phyloP scores from a whole-genome alignment of 2,797 vertebrate genomes.

The Neosilurus hyrtlii region DNA sequence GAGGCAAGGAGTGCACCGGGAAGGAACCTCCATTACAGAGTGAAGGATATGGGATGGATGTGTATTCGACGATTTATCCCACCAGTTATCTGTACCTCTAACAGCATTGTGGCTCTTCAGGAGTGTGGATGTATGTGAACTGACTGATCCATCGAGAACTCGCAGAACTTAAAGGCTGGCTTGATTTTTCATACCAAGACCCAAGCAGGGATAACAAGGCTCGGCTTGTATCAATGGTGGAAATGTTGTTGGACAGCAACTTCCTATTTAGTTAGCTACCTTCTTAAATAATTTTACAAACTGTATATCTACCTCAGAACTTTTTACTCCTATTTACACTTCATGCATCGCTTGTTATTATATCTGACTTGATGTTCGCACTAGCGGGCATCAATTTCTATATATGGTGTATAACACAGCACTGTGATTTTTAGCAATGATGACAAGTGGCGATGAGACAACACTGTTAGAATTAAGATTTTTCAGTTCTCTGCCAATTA shows the following conservation, averaged over 20 bases:
- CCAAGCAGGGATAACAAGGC: too few species aligned
- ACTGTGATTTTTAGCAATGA: neutral
- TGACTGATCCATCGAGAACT: neutral
- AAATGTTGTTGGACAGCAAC: neutral
- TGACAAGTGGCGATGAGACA: neutral
- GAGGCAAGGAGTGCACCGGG: constrained; percentile 53
- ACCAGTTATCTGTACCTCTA: constrained; percentile 18
- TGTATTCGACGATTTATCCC: neutral
- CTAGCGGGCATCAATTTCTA: neutral
- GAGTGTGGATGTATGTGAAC: neutral
- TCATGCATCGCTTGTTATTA: neutral
- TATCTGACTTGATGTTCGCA: neutral
- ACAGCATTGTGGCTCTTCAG: neutral
- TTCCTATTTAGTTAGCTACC: neutral
- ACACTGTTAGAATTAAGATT: neutral
- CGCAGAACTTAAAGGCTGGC: neutral
- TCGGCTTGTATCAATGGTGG: neutral
- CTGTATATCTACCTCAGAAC: neutral
- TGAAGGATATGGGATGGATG: constrained; percentile 29
- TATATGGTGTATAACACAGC: neutral
- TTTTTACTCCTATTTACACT: neutral
- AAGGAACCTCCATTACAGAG: constrained; percentile 3
- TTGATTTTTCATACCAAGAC: neutral
- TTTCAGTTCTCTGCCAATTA: neutral
- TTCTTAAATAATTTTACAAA: neutral